These are phyloP conservation scores for Eupithecia exiguata DNA, from an alignment of 2,888 invertebrate genomes.

Conservation along the genomic window DNA sequence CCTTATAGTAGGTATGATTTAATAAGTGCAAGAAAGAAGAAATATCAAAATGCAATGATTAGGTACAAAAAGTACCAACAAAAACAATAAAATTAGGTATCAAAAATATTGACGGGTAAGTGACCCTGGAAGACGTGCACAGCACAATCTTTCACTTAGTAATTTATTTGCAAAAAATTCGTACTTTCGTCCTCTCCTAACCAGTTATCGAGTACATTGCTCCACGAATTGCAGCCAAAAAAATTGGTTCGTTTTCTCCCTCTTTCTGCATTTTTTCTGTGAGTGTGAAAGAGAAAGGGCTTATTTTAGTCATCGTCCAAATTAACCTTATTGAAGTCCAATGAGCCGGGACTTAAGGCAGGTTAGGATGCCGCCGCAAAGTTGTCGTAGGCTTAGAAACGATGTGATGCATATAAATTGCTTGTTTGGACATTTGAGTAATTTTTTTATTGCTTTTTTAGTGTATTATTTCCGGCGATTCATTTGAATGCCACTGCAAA, in stretches of 20 bases:
- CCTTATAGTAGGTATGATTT: background rate
- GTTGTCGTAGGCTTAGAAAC: conserved; percentile 70
- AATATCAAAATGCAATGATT: background rate
- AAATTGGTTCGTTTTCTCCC: conserved; percentile 68
- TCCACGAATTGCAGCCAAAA: conserved; percentile 73
- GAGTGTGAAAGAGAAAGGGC: conserved; percentile 58
- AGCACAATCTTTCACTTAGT: conserved; percentile 68
- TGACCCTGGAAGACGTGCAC: conserved; percentile 49
- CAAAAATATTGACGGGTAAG: background rate
- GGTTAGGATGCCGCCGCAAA: conserved; percentile 76
- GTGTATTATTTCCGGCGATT: background rate
- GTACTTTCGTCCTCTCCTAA: conserved; percentile 82
- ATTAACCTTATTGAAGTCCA: conserved; percentile 71
- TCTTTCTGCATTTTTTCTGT: conserved; percentile 48
- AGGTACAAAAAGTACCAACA: no score
- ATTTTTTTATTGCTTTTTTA: background rate
- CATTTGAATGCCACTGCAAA: background rate
- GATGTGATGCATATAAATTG: conserved; percentile 40
- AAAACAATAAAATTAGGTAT: background rate
- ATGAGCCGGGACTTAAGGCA: conserved; percentile 77
- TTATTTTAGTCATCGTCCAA: conserved; percentile 67
- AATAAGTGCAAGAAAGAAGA: background rate
- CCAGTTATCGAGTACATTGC: conserved; percentile 79
- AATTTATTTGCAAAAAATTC: conserved; percentile 70
- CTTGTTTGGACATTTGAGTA: conserved; percentile 10